A percentile compares a stretch with the other conserved stretches of the same genome.
These are phyloP conservation scores for Rhinopithecus roxellana DNA, from an alignment of 2,113 vertebrate species.

Conservation along the genomic window DNA sequence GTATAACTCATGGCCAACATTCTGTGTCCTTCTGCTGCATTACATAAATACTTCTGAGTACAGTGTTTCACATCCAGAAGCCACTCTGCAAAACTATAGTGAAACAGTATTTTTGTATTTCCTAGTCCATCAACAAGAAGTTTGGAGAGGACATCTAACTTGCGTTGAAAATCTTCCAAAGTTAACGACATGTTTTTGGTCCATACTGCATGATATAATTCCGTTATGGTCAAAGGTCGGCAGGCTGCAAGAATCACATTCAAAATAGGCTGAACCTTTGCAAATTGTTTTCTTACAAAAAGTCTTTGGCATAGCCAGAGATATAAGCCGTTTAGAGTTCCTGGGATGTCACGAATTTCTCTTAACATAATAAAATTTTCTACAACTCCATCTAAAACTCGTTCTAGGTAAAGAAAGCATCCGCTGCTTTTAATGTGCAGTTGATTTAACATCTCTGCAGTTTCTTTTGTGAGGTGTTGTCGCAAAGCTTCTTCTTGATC, in stretches of 20 bases:
- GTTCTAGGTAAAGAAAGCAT: conserved; percentile 97
- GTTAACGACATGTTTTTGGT: conserved; percentile 95
- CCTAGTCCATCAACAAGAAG: conserved; percentile 93
- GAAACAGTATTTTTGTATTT: conserved; percentile 96
- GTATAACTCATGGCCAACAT: conserved; percentile 99
- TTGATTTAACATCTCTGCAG: conserved; percentile 98
- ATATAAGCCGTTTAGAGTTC: conserved; percentile 97
- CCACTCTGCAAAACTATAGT: conserved; percentile 99
- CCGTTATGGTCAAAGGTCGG: conserved; percentile 92
- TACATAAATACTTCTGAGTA: conserved; percentile 98
- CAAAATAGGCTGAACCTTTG: conserved; percentile 97
- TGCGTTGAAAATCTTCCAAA: conserved; percentile 97
- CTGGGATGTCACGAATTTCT: conserved; percentile 98
- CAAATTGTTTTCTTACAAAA: conserved; percentile 99
- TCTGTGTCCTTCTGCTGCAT: conserved; percentile 95
- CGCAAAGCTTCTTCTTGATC: conserved; percentile 98
- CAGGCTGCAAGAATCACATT: conserved; percentile 97
- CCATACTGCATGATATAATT: conserved; percentile 97
- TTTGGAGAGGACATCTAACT: conserved; percentile 97
- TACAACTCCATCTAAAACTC: conserved; percentile 97
- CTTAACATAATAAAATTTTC: conserved; percentile 98
- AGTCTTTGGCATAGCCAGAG: conserved; percentile 99
- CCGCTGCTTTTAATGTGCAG: conserved; percentile 99
- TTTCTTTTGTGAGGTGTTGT: conserved; percentile 98
- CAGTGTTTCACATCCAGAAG: conserved; percentile 98